Evolutionary conservation across 2,888 invertebrate genomes (phyloP).

Genomic region (Aphodius sticticus): DNA sequence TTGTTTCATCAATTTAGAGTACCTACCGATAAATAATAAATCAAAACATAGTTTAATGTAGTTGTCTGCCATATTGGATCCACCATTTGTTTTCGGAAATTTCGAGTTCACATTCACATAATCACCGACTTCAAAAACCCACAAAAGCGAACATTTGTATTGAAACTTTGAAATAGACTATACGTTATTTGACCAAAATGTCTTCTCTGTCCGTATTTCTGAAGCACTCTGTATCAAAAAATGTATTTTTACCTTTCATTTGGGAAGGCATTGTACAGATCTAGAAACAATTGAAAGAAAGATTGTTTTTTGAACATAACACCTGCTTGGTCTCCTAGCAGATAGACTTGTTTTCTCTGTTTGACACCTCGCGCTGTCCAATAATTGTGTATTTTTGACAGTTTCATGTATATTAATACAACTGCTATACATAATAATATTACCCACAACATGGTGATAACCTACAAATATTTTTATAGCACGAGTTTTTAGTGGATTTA

Average conservation of each 20-base stretch:
- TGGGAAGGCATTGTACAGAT: conserved; percentile 31
- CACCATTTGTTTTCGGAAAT: too few relatives aligned
- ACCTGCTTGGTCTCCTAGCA: conserved; percentile 36
- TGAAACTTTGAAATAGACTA: too few relatives aligned
- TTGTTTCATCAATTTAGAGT: too few relatives aligned
- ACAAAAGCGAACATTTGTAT: too few relatives aligned
- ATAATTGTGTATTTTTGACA: conserved; percentile 33
- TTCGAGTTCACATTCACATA: too few relatives aligned
- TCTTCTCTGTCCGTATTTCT: too few relatives aligned
- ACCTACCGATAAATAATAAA: too few relatives aligned
- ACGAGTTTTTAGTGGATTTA: too few relatives aligned
- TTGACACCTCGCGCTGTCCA: conserved; percentile 36
- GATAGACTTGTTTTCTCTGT: conserved; percentile 32
- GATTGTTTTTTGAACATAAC: conserved; percentile 29
- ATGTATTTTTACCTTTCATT: conserved; percentile 31
- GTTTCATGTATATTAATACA: conserved; percentile 8
- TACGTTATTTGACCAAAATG: too few relatives aligned
- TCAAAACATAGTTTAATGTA: too few relatives aligned
- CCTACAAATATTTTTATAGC: neutral
- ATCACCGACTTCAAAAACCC: too few relatives aligned
- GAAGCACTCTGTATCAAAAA: conserved; percentile 26
- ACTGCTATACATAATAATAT: neutral
- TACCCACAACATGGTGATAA: neutral
- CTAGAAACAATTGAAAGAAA: conserved; percentile 21
- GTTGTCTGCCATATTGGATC: too few relatives aligned